Evolutionary conservation across 2,797 vertebrate genomes (phyloP).

Genomic region (Myotis daubentonii): DNA sequence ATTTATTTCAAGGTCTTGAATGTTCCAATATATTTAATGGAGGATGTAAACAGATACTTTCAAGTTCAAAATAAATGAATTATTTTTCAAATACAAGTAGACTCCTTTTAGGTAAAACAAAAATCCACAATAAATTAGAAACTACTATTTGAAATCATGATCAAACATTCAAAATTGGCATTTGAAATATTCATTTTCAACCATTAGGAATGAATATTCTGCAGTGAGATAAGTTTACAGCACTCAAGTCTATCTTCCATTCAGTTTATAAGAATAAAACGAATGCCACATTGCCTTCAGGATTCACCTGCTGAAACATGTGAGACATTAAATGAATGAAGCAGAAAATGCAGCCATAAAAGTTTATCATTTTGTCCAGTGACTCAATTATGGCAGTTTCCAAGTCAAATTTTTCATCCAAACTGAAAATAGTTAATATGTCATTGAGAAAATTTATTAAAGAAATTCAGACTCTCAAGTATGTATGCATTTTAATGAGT

Average conservation of each 20-base stretch:
- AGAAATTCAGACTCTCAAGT: slow-evolving; percentile 37
- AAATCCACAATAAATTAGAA: rapidly evolving
- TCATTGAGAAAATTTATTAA: slow-evolving; percentile 52
- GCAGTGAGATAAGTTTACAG: not conserved
- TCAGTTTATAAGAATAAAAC: slow-evolving; percentile 65
- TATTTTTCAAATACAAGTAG: not conserved
- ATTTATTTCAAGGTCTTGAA: slow-evolving; percentile 1
- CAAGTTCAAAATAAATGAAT: not conserved
- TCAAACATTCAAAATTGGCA: not conserved
- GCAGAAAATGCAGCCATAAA: slow-evolving; percentile 29
- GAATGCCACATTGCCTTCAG: not conserved
- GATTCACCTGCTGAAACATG: slow-evolving; percentile 21
- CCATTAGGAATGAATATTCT: not conserved
- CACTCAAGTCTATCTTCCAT: slow-evolving; percentile 48
- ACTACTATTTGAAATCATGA: not conserved
- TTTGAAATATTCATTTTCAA: slow-evolving; percentile 30
- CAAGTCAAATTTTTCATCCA: slow-evolving; percentile 54
- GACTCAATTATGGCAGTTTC: not conserved
- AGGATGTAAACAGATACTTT: not conserved
- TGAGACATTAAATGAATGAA: not conserved
- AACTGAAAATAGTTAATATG: slow-evolving; percentile 56
- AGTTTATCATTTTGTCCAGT: slow-evolving; percentile 32
- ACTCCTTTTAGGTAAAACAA: rapidly evolving
- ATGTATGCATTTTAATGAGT: slow-evolving; percentile 46
- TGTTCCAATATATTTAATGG: slow-evolving; percentile 16